Conservation (phyloP, 2,797 vertebrate species). For the Crax fasciolata region DNA sequence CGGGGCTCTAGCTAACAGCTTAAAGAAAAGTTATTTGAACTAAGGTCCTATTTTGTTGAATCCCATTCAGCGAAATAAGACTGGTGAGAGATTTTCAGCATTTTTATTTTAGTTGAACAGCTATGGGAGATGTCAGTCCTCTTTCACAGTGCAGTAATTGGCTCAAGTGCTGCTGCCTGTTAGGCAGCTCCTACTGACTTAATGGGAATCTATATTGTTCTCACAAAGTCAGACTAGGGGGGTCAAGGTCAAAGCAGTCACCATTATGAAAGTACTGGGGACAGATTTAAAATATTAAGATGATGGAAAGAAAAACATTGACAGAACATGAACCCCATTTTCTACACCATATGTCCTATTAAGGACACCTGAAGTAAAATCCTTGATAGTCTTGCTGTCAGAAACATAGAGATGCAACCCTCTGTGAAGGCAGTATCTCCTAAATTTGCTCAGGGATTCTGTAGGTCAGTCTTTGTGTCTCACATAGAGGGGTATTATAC, state of each 20-base stretch:
- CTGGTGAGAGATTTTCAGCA: background rate
- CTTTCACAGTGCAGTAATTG: background rate
- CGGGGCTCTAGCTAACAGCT: background rate
- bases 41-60: background rate
- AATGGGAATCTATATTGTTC: background rate
- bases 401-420: background rate
- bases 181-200: background rate
- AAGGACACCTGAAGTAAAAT: background rate
- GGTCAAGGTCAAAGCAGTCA: background rate
- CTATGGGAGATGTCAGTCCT: background rate
- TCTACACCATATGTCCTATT: accelerated
- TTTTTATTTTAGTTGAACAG: background rate
- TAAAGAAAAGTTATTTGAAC: background rate
- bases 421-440: background rate
- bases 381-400: background rate
- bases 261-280: accelerated
- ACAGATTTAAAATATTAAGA: background rate
- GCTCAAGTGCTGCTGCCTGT: background rate
- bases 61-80: background rate
- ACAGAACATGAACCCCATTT: background rate
- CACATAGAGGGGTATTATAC: background rate
- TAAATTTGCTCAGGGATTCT: accelerated
- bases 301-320: background rate
- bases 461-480: background rate
- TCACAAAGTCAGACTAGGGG: background rate